Percentiles rank a stretch among this genome's conserved stretches.
These are phyloP conservation scores for Lepas anatifera DNA, from an alignment of 2,888 invertebrate genomes.

Conservation along the genomic window DNA sequence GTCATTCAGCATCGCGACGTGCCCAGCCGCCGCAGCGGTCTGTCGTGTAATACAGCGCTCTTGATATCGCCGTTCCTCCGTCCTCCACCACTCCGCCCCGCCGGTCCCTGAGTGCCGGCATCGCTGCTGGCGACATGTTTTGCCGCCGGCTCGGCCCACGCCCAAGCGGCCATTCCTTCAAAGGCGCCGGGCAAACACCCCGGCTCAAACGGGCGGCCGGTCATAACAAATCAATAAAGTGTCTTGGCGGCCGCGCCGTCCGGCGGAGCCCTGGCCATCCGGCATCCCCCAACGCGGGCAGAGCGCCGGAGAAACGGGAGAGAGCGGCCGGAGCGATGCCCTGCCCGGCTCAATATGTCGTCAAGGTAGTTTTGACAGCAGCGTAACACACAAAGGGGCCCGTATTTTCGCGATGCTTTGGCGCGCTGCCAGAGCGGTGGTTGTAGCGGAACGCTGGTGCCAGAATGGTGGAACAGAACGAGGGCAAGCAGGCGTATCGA, in stretches of 20 bases:
- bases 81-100: background rate
- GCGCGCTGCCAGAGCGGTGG: background rate
- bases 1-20: too few relatives aligned
- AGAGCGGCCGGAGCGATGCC: background rate
- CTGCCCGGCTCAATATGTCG: constrained; percentile 1
- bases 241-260: background rate
- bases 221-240: constrained; percentile 9
- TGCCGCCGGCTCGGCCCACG: background rate
- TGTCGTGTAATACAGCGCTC: background rate
- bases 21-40: background rate
- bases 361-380: constrained; percentile 11
- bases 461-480: too few relatives aligned
- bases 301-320: background rate
- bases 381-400: background rate
- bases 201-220: constrained; percentile 3
- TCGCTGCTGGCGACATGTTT: background rate
- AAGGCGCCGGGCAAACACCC: background rate
- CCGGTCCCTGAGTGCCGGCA: background rate
- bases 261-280: too few relatives aligned
- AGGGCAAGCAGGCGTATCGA: too few relatives aligned
- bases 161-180: constrained; percentile 10
- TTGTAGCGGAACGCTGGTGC: too few relatives aligned
- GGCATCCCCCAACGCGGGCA: background rate
- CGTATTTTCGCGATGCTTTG: background rate
- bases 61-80: background rate